Conservation (phyloP, 2,797 vertebrate species). For the Momotus momota region DNA sequence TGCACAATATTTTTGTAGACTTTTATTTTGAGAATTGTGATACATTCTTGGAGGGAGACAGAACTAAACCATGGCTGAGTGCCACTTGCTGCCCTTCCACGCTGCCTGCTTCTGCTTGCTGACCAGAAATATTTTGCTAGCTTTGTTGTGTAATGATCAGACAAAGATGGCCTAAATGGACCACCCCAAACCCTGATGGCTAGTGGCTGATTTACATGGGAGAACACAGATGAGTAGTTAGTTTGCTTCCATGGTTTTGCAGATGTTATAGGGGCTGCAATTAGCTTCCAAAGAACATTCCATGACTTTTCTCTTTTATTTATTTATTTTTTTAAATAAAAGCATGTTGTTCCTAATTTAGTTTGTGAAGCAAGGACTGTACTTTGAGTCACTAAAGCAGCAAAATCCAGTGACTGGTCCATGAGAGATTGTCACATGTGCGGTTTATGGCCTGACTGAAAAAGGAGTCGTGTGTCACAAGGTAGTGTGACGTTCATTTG, state of each 20-base stretch:
- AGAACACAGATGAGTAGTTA: not conserved
- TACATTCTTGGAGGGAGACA: not conserved
- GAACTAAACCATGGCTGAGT: not conserved
- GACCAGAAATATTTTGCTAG: not conserved
- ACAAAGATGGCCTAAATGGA: not conserved
- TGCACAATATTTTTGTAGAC: slow-evolving; percentile 48
- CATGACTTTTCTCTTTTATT: not conserved
- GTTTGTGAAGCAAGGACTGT: not conserved
- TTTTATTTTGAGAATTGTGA: not conserved
- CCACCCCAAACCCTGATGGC: not conserved
- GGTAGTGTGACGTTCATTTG: not conserved
- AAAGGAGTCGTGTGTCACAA: not conserved
- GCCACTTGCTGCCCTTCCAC: not conserved
- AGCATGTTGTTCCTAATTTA: not conserved
- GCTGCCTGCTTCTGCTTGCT: not conserved
- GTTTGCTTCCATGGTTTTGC: not conserved
- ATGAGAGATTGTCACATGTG: not conserved
- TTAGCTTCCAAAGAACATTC: not conserved
- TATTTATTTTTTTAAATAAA: not conserved
- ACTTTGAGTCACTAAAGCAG: not conserved
- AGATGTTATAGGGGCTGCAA: not conserved
- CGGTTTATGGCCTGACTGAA: not conserved
- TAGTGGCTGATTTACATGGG: not conserved
- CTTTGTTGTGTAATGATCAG: not conserved
- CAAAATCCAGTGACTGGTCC: not conserved